phyloP scores from a whole-genome alignment of 2,888 invertebrate species.

The Tillus elongatus region DNA sequence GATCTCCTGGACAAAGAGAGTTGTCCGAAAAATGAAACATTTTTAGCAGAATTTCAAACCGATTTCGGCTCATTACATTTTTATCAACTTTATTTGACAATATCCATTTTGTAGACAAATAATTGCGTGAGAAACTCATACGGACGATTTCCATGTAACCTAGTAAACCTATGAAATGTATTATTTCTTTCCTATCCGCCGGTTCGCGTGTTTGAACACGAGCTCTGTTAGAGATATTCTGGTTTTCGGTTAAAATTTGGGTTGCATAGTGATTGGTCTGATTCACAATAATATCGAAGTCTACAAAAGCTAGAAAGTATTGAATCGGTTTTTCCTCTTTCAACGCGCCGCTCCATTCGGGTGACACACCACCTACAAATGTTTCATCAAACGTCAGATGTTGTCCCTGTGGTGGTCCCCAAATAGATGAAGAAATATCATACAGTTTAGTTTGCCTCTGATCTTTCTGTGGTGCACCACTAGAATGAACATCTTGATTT shows the following conservation, averaged over 20 bases:
- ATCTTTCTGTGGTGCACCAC: too few relatives aligned
- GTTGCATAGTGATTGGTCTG: constrained; percentile 15
- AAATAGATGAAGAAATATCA: constrained; percentile 16
- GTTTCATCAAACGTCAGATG: constrained; percentile 10
- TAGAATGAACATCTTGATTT: too few relatives aligned
- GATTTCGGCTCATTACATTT: constrained; percentile 9
- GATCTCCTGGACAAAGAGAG: constrained; percentile 2
- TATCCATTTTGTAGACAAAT: constrained; percentile 14
- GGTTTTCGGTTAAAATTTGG: constrained; percentile 12
- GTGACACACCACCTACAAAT: constrained; percentile 10
- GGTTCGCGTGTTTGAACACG: constrained; percentile 14
- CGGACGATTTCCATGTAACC: constrained; percentile 15
- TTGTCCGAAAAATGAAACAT: constrained; percentile 7
- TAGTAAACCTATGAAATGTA: constrained; percentile 15
- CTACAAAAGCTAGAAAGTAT: constrained; percentile 5
- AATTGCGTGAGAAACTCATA: constrained; percentile 12
- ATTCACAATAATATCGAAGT: constrained; percentile 6
- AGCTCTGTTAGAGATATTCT: constrained; percentile 10
- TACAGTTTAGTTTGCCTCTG: constrained; percentile 10
- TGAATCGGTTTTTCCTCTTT: constrained; percentile 5
- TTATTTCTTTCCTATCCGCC: constrained; percentile 14
- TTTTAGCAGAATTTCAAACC: constrained; percentile 3
- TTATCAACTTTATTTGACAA: constrained; percentile 11
- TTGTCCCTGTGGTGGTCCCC: constrained; percentile 11
- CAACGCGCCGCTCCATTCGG: constrained; percentile 8